Conservation (phyloP, 2,888 invertebrate species). For the Caenorhabditis doughertyi region DNA sequence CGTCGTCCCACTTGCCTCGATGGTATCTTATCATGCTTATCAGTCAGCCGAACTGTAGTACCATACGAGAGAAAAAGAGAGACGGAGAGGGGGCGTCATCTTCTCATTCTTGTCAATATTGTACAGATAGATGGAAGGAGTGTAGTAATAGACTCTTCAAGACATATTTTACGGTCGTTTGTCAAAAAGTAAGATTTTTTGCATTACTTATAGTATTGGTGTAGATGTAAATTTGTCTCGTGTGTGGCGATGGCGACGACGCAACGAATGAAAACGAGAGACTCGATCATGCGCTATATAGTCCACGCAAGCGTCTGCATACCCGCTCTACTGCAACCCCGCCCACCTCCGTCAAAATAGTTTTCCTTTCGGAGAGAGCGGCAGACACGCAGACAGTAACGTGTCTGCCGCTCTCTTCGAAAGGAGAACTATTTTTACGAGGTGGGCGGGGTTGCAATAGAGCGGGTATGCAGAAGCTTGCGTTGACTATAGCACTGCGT, state of each 20-base stretch:
- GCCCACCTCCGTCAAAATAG: too few species aligned
- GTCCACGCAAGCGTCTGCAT: too few species aligned
- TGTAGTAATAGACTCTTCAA: constrained; percentile 7
- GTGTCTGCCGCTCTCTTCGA: too few species aligned
- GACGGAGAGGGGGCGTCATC: constrained; percentile 36
- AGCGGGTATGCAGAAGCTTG: too few species aligned
- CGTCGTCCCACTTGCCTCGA: constrained; percentile 34
- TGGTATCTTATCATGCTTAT: constrained; percentile 62
- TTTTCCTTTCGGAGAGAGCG: too few species aligned
- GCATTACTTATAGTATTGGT: constrained; percentile 16
- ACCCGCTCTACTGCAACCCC: too few species aligned
- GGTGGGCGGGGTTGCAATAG: too few species aligned
- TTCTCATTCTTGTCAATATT: not conserved
- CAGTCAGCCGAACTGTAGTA: constrained; percentile 50
- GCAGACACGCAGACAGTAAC: too few species aligned
- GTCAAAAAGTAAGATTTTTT: constrained; percentile 28
- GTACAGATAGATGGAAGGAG: not conserved
- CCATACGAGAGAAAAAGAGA: too few species aligned
- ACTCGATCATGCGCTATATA: constrained; percentile 56
- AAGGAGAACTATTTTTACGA: too few species aligned
- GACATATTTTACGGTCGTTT: constrained; percentile 2
- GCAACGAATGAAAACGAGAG: constrained; percentile 11
- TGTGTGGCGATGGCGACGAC: constrained; percentile 10
- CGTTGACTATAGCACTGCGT: too few species aligned
- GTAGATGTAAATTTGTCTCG: constrained; percentile 53